Base-by-base conservation (phyloP, 2,113 vertebrate genomes). In the Chamaea fasciata region DNA sequence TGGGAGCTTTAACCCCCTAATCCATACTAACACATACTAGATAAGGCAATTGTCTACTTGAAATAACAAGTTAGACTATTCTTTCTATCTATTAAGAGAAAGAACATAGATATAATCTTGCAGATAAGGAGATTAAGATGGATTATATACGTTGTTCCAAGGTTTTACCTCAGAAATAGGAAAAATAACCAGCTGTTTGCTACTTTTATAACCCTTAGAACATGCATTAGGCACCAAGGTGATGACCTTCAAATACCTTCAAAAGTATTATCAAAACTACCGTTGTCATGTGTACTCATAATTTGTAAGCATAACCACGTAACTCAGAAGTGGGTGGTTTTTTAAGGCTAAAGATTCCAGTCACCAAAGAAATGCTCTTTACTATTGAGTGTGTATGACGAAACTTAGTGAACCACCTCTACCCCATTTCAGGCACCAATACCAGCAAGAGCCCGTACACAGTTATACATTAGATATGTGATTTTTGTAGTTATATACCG, bases 371-470 rank as follows among this genome's bases (percentile, higher is more conserved):
- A 92, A 89, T 5, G 7, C 55, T 27, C 37, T 27, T 60, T 60
- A 44, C 24, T 13, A 18, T 1, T 11, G 8, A 39, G 17, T 0
- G 0, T 20, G 7, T 9, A 7, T 9, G 24, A 46, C 7, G 22
- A 4, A 31, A 21, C 11, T 56, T 42, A 42, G 67, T 4, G 10
- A 27, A 64, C 14, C 15, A 28, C 28, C 52, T 20, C 27, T 22
- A 27, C 7, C 35, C 52, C 69, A 9, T 23, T 30, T 70, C 37
- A 49, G 26, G 35, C 10, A 53, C 28, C 21, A 16, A 13, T 7
- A 39, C 5, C 5, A 59, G 39, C 10, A 65, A 64, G 4, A 55
- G 13, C 28, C 11, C 20, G 8, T 30, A 35, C 10, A 18, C 6
- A 46, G 30, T 22, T 8, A 18, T 2, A 27, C 10, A 4, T 21